Conservation (phyloP, 2,888 invertebrate species). For the Cybosia mesomella region DNA sequence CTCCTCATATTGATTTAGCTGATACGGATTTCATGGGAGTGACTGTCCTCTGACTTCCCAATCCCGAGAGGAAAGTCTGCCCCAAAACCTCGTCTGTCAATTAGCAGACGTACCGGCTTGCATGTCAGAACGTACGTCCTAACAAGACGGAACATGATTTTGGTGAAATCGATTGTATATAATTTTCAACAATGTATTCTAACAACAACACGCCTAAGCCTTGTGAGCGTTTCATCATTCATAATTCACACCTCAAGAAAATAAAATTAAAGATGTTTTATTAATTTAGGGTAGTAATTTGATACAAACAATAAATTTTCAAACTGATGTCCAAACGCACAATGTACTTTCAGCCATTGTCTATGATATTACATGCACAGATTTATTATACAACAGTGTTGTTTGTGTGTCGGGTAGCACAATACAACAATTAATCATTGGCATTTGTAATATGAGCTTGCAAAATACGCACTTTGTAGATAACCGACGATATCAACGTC, state of each 20-base stretch:
- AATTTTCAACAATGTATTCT: too few relatives aligned
- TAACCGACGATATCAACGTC: constrained; percentile 40
- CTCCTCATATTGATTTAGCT: too few relatives aligned
- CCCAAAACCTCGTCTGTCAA: too few relatives aligned
- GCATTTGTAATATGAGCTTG: constrained; percentile 51
- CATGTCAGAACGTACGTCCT: too few relatives aligned
- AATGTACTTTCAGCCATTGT: constrained; percentile 43
- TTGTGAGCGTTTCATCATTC: neutral
- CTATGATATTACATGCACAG: constrained; percentile 36
- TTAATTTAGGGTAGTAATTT: neutral
- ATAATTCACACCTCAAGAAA: neutral
- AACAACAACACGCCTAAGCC: neutral
- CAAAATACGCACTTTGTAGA: constrained; percentile 44
- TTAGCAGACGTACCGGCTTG: too few relatives aligned
- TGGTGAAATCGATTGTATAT: too few relatives aligned
- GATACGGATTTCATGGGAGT: too few relatives aligned
- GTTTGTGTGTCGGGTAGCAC: constrained; percentile 55
- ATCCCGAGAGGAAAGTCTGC: too few relatives aligned
- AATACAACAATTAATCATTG: constrained; percentile 60
- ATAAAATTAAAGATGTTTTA: neutral
- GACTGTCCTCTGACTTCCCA: too few relatives aligned
- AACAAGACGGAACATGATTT: too few relatives aligned
- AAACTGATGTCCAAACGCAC: constrained; percentile 36
- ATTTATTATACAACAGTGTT: constrained; percentile 46
- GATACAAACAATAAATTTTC: neutral